These are phyloP conservation scores for Ylistrum balloti DNA, from an alignment of 1,140 invertebrate genomes.

Conservation along the genomic window DNA sequence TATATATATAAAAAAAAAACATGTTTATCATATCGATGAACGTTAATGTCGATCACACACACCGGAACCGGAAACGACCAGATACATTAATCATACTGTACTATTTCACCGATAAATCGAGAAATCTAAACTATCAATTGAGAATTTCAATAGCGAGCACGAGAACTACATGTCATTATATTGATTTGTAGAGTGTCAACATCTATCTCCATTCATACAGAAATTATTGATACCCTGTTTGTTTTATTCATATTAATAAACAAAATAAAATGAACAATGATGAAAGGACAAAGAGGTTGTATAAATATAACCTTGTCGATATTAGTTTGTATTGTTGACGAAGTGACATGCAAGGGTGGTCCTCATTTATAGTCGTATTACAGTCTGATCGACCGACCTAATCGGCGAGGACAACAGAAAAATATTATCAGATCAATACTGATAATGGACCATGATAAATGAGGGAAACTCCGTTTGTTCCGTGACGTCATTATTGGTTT, in stretches of 20 bases:
- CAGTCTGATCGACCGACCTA: not conserved
- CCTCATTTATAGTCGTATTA: not conserved
- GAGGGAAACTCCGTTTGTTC: not conserved
- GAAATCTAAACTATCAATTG: not conserved
- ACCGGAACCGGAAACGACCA: slow-evolving; percentile 24
- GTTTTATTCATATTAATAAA: not conserved
- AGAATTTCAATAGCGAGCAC: not conserved
- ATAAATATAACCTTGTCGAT: not conserved
- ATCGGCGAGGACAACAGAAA: not conserved
- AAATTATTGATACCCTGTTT: not conserved
- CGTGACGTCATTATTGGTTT: not conserved
- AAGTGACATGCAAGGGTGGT: not conserved
- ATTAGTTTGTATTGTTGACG: not conserved
- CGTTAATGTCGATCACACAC: not conserved
- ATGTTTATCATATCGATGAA: not conserved
- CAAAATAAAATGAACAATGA: not conserved
- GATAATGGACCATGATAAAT: not conserved
- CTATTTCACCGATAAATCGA: not conserved
- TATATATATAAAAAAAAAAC: no score
- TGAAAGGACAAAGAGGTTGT: not conserved
- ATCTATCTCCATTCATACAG: not conserved
- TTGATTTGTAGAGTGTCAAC: not conserved
- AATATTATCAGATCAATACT: not conserved
- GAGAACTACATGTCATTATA: not conserved
- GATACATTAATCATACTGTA: slow-evolving; percentile 21